phyloP scores from a whole-genome alignment of 2,888 invertebrate species.

The Hipparchia semele region DNA sequence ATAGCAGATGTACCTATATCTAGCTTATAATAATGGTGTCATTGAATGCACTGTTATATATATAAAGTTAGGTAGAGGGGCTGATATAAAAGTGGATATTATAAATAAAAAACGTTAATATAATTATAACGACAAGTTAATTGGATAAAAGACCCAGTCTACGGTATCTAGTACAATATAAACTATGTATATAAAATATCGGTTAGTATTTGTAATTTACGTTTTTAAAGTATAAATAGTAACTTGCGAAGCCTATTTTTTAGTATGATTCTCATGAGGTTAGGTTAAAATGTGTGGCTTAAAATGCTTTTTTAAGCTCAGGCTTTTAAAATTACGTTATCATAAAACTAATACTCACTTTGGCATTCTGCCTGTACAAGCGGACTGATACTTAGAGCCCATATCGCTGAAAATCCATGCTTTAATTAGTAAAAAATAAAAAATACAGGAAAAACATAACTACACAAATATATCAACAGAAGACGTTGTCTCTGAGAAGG shows the following conservation, averaged over 20 bases:
- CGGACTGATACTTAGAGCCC: slow-evolving; percentile 79
- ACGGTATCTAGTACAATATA: slow-evolving; percentile 2
- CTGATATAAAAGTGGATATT: neutral
- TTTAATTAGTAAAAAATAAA: slow-evolving; percentile 75
- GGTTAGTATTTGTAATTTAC: neutral
- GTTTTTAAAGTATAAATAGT: neutral
- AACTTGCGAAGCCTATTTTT: slow-evolving; percentile 13
- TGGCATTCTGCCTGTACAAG: slow-evolving; percentile 82
- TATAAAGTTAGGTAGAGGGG: neutral
- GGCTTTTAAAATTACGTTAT: slow-evolving; percentile 17
- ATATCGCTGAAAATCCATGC: slow-evolving; percentile 83
- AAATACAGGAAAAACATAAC: slow-evolving; percentile 50
- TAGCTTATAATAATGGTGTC: too few relatives aligned
- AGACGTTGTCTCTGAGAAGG: neutral
- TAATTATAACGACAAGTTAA: neutral
- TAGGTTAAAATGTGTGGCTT: slow-evolving; percentile 20
- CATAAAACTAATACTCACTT: slow-evolving; percentile 67
- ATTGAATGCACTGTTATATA: too few relatives aligned
- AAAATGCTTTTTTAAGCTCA: slow-evolving; percentile 14
- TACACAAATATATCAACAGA: slow-evolving; percentile 36
- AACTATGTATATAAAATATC: neutral
- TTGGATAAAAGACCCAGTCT: slow-evolving; percentile 16
- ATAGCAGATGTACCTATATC: too few relatives aligned
- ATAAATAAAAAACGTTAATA: neutral
- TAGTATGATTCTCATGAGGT: neutral